Percentiles rank a stretch among this genome's conserved stretches.
Evolutionary conservation across 2,888 invertebrate species (phyloP).

Genomic region (Cerceris rybyensis): DNA sequence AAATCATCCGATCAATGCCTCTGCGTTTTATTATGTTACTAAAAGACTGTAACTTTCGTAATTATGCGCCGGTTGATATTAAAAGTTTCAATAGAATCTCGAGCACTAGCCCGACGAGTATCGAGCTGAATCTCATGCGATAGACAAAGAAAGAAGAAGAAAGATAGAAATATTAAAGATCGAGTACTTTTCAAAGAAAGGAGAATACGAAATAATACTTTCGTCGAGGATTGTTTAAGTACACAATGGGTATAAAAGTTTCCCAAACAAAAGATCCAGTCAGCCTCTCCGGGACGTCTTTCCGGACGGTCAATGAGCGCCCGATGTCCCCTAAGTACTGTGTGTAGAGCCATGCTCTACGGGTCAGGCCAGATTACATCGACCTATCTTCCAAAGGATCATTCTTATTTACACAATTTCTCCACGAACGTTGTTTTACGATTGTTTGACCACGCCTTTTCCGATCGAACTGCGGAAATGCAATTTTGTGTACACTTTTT

Average conservation of each 20-base stretch:
- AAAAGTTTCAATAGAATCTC: constrained; percentile 45
- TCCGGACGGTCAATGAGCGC: constrained; percentile 48
- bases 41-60: constrained; percentile 36
- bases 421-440: constrained; percentile 30
- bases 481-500: not conserved
- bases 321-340: constrained; percentile 38
- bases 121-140: constrained; percentile 23
- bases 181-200: constrained; percentile 30
- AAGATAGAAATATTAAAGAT: constrained; percentile 24
- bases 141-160: constrained; percentile 21
- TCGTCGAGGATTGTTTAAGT: constrained; percentile 31
- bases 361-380: constrained; percentile 43
- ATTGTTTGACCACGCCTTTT: not conserved
- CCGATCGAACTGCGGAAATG: not conserved
- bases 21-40: constrained; percentile 20
- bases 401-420: constrained; percentile 33
- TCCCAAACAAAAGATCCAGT: constrained; percentile 54
- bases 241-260: constrained; percentile 54
- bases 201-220: constrained; percentile 47
- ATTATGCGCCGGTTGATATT: constrained; percentile 32
- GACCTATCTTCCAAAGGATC: constrained; percentile 12
- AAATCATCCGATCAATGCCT: constrained; percentile 21
- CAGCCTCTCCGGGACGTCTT: constrained; percentile 46
- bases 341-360: constrained; percentile 40
- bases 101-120: constrained; percentile 35